A percentile compares a stretch with the other conserved stretches of the same genome.
phyloP scores from a whole-genome alignment of 2,797 vertebrate species.

The Choloepus didactylus region DNA sequence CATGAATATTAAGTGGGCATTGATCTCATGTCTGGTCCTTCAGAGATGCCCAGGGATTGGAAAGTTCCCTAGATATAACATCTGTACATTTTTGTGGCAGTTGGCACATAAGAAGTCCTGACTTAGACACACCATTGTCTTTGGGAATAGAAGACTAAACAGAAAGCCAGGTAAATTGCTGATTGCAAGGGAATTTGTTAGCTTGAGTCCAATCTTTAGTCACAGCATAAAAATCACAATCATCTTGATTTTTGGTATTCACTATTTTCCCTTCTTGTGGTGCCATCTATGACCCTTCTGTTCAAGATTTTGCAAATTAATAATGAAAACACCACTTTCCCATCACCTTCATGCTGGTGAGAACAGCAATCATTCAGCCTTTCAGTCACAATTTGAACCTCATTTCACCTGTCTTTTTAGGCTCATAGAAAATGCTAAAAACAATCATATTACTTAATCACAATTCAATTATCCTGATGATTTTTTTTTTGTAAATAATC shows the following conservation, averaged over 20 bases:
- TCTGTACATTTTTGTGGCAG: not conserved
- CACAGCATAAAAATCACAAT: not conserved
- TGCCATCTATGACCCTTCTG: not conserved
- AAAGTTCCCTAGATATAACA: not conserved
- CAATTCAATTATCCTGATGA: constrained; percentile 71
- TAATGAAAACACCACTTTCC: not conserved
- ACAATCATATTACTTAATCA: constrained; percentile 77
- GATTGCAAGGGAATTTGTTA: not conserved
- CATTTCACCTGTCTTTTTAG: not conserved
- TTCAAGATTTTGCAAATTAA: not conserved
- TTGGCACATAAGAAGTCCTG: not conserved
- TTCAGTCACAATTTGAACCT: not conserved
- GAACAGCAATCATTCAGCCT: not conserved
- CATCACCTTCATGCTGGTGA: not conserved
- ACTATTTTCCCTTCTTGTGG: not conserved
- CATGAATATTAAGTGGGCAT: not conserved
- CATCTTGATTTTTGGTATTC: not conserved
- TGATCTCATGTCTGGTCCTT: not conserved
- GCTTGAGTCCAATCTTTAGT: not conserved
- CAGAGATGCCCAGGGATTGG: no score
- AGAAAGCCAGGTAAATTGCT: not conserved
- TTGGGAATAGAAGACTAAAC: not conserved
- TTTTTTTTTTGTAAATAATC: constrained; percentile 74
- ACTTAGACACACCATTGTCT: not conserved
- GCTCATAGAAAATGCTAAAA: not conserved